Base-by-base conservation (phyloP, 2,113 vertebrate species). In the Eolophus roseicapilla region DNA sequence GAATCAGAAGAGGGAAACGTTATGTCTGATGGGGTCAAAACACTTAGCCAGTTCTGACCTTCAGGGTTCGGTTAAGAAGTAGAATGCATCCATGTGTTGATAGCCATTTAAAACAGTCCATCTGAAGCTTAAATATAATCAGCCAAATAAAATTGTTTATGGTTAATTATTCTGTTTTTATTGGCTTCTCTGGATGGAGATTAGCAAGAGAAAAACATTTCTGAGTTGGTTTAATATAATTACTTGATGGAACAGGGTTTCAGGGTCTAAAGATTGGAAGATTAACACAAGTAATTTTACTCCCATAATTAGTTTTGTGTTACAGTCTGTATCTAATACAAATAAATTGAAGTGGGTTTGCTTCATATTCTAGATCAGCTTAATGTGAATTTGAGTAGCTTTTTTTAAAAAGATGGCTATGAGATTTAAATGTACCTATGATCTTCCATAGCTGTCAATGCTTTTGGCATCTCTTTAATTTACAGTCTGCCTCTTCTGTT, bases 281-380 rank as follows among this genome's bases (percentile, higher is more conserved):
- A 97, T 82, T 91, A 95, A 93, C 53, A 85, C 33, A 79, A 93
- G 37, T 62, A 88, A 95, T 97, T 96, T 96, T 85, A 49, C 7
- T 70, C 49, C 77, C 12, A 65, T 95, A 96, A 95, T 96, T 87
- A 96, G 65, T 71, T 94, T 94, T 91, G 49, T 8, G 28, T 93
- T 71, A 62, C 39, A 81, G 62, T 46, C 44, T 75, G 9, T 60
- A 37, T 90, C 63, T 75, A 69, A 91, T 43, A 84, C 13, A 91
- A 83, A 77, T 19, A 83, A 74, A 81, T 2, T 14, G 57, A 75
- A 73, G 31, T 16, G 11, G 7, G 70, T 96, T 94, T 91, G 62
- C 20, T 73, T 91, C 39, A 31, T 91, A 68, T 76, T 62, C 50
- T 84, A 59, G 24, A 75, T 78, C 43, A 75, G 3, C 11, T 62